A percentile compares a stretch with the other conserved stretches of the same genome.
Evolutionary conservation across 2,113 vertebrate genomes (phyloP).

Genomic region (Semicossyphus pulcher): DNA sequence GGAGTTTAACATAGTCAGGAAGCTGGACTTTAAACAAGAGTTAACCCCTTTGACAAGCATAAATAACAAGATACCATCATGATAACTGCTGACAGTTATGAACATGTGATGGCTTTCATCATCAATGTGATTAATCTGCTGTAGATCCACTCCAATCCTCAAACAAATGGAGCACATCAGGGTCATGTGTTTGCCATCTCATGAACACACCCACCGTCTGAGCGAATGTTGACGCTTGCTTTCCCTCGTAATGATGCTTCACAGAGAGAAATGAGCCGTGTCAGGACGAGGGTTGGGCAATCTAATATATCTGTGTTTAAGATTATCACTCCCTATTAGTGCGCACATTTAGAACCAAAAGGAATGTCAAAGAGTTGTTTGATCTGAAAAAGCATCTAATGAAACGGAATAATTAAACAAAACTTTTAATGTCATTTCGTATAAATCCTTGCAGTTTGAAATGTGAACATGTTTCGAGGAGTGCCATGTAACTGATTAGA

Average conservation of each 20-base stretch:
- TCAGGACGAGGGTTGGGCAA: not conserved
- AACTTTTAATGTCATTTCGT: not conserved
- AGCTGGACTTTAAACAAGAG: constrained; percentile 50
- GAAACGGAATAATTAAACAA: not conserved
- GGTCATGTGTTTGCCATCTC: not conserved
- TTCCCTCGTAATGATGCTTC: not conserved
- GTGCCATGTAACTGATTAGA: not conserved
- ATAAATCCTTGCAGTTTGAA: not conserved
- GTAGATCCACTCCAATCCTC: not conserved
- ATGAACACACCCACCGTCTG: not conserved
- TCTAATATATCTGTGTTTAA: not conserved
- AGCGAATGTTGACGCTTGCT: not conserved
- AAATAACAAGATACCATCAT: constrained; percentile 17
- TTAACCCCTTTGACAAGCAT: constrained; percentile 4
- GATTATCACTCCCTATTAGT: not conserved
- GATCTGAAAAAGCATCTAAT: not conserved
- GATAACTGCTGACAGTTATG: constrained; percentile 19
- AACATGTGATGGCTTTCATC: constrained; percentile 15
- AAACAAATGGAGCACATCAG: constrained; percentile 1
- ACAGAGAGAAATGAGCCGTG: not conserved
- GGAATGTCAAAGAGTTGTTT: no score
- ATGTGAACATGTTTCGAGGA: no score
- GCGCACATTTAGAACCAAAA: no score
- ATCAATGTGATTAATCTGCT: not conserved
- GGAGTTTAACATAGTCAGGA: constrained; percentile 45